These are phyloP conservation scores for Odontamblyopus rebecca DNA, from an alignment of 2,797 vertebrate genomes.

Conservation along the genomic window DNA sequence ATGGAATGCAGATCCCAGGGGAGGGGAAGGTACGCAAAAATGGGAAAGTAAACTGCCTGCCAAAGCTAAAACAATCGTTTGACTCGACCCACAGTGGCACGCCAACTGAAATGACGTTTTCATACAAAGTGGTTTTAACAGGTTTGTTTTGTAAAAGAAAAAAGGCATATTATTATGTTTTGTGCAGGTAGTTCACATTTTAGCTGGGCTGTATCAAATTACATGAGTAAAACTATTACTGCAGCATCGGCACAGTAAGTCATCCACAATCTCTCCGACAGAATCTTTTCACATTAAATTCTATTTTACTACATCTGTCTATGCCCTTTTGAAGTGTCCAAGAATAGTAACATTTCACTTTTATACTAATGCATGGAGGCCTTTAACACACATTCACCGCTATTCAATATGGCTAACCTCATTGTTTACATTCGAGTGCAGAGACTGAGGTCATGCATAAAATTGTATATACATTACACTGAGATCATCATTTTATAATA, in stretches of 20 bases:
- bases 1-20: conserved; percentile 58
- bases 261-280: neutral
- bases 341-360: neutral
- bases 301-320: neutral
- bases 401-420: neutral
- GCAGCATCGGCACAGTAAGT: neutral
- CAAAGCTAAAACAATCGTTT: conserved; percentile 49
- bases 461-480: neutral
- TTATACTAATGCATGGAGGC: neutral
- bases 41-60: conserved; percentile 19
- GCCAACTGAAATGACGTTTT: conserved; percentile 29
- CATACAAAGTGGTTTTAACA: conserved; percentile 16
- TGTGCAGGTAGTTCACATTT: neutral
- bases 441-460: conserved; percentile 1
- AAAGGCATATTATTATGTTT: neutral
- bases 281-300: neutral
- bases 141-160: conserved; percentile 10
- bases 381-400: neutral
- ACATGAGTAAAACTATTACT: neutral
- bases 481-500: neutral
- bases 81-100: conserved; percentile 14
- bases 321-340: neutral
- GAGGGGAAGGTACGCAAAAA: conserved; percentile 41
- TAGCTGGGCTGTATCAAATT: neutral
- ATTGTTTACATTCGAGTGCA: neutral